Percentiles rank a stretch among this genome's conserved stretches.
Evolutionary conservation across 2,797 vertebrate genomes (phyloP).

Genomic region (Myotis daubentonii): DNA sequence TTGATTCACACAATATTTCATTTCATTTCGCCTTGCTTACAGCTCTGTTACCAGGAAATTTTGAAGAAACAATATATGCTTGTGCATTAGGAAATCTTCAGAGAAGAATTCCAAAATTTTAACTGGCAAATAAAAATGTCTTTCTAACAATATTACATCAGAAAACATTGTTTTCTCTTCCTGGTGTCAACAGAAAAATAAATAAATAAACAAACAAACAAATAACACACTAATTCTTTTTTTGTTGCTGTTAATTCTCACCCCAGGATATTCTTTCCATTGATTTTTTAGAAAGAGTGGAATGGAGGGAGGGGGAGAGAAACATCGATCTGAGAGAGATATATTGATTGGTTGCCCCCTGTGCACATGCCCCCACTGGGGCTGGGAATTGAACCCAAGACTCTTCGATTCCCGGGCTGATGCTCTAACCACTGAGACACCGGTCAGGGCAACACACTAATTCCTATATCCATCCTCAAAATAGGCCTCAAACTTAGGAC

Average conservation of each 20-base stretch:
- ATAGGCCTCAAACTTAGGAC: background rate
- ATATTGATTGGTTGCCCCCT: background rate
- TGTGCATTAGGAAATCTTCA: background rate
- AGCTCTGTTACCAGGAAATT: background rate
- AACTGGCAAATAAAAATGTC: background rate
- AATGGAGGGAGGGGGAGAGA: background rate
- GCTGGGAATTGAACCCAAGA: background rate
- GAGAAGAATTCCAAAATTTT: slow-evolving; percentile 27
- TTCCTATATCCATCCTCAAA: background rate
- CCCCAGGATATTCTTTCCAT: background rate
- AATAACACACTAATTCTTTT: background rate
- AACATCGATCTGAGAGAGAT: background rate
- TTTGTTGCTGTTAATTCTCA: background rate
- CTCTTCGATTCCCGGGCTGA: background rate
- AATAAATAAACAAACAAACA: background rate
- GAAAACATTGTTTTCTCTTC: background rate
- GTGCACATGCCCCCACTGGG: background rate
- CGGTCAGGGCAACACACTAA: background rate
- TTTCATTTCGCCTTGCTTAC: background rate
- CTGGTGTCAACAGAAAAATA: background rate
- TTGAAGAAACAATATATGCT: background rate
- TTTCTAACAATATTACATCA: background rate
- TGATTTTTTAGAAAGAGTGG: background rate
- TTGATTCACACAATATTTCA: background rate
- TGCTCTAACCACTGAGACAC: background rate